A percentile compares a stretch with the other conserved stretches of the same genome.
Evolutionary conservation across 2,888 invertebrate species (phyloP).

Genomic region (Zonitis immaculata): DNA sequence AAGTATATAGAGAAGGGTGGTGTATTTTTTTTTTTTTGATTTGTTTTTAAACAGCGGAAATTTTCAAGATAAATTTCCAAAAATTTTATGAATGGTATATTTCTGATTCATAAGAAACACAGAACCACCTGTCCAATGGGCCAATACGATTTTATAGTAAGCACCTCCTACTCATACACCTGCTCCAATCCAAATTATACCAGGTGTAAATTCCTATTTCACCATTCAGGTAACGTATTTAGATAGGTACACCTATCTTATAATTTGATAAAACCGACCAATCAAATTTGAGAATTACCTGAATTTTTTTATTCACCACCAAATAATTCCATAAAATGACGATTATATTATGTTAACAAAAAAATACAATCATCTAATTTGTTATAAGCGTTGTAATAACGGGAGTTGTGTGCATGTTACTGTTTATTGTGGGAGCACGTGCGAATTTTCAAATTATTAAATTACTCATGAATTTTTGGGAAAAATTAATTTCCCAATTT

Average conservation of each 20-base stretch:
- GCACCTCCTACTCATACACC: constrained; percentile 28
- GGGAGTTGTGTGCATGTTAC: too few relatives aligned
- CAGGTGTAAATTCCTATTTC: constrained; percentile 21
- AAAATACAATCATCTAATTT: too few relatives aligned
- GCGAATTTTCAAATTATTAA: neutral
- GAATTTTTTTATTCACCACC: neutral
- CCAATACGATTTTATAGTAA: constrained; percentile 7
- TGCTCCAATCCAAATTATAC: constrained; percentile 28
- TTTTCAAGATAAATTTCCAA: too few relatives aligned
- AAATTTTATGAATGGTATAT: too few relatives aligned
- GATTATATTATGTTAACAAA: too few relatives aligned
- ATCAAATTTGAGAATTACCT: neutral
- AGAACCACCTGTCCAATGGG: constrained; percentile 17
- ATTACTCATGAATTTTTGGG: too few relatives aligned
- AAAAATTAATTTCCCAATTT: too few relatives aligned
- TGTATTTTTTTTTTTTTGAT: too few relatives aligned
- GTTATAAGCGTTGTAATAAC: too few relatives aligned
- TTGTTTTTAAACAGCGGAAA: too few relatives aligned
- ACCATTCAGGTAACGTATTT: too few relatives aligned
- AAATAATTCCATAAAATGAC: neutral
- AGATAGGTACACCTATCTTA: constrained; percentile 5
- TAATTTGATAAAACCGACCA: neutral
- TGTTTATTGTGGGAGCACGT: neutral
- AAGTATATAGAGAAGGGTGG: neutral
- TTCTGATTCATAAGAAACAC: too few relatives aligned